These are phyloP conservation scores for Magallana ariakensis DNA, from an alignment of 1,140 invertebrate genomes.

Conservation along the genomic window DNA sequence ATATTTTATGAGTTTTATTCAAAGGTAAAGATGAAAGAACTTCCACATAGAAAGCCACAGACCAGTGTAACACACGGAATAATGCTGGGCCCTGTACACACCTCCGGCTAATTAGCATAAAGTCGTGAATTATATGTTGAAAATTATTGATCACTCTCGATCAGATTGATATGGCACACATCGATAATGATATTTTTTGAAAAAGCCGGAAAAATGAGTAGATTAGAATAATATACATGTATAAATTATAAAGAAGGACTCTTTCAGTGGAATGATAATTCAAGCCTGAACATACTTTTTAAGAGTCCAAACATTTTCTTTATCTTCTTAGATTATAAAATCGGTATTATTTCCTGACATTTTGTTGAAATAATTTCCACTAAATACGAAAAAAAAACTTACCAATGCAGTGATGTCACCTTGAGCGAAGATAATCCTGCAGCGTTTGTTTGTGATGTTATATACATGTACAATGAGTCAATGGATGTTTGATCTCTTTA, in stretches of 20 bases:
- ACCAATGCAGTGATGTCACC: neutral
- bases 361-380: neutral
- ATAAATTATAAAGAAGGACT: no score
- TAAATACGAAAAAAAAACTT: neutral
- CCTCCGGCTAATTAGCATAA: neutral
- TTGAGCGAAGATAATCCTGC: neutral
- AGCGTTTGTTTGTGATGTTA: neutral
- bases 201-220: neutral
- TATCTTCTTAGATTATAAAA: no score
- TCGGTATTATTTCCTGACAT: neutral
- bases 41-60: neutral
- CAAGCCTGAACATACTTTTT: no score
- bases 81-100: neutral
- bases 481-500: constrained; percentile 12
- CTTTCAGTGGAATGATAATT: no score
- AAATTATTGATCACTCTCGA: constrained; percentile 25
- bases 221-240: neutral
- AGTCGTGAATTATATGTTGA: neutral
- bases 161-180: neutral
- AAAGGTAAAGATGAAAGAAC: constrained; percentile 29
- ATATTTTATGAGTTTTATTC: constrained; percentile 29
- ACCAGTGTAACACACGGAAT: neutral
- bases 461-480: neutral
- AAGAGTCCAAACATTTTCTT: no score
- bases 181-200: no score